phyloP scores from a whole-genome alignment of 2,797 vertebrate genomes.

The Coracias cyanogaster region DNA sequence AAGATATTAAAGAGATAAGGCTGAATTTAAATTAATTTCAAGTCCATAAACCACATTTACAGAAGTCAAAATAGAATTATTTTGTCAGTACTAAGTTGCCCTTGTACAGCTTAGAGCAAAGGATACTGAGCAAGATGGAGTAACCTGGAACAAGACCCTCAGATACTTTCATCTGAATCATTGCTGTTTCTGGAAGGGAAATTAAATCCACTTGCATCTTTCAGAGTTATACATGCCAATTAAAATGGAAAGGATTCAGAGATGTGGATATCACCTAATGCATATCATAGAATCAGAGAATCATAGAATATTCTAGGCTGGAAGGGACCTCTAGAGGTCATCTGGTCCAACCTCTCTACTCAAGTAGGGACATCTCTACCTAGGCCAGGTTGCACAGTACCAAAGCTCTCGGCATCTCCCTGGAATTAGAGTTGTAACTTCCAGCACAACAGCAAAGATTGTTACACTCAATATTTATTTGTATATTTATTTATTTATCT shows the following conservation, averaged over 20 bases:
- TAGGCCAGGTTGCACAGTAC: neutral
- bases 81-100: neutral
- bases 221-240: neutral
- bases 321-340: too few relatives aligned
- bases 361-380: too few relatives aligned
- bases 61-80: neutral
- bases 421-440: neutral
- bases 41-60: neutral
- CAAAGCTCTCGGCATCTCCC: neutral
- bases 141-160: neutral
- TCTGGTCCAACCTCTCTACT: too few relatives aligned
- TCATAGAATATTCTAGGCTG: too few relatives aligned
- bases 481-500: too few relatives aligned
- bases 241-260: neutral
- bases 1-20: neutral
- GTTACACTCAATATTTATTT: neutral
- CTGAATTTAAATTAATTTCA: neutral
- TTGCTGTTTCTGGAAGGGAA: neutral
- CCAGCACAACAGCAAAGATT: neutral
- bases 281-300: too few relatives aligned
- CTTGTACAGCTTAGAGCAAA: neutral
- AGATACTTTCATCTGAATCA: neutral
- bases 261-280: neutral
- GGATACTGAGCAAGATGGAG: neutral
- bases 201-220: neutral